Evolutionary conservation across 1,140 invertebrate species (phyloP).

Genomic region (Drosophila subpulchrella): DNA sequence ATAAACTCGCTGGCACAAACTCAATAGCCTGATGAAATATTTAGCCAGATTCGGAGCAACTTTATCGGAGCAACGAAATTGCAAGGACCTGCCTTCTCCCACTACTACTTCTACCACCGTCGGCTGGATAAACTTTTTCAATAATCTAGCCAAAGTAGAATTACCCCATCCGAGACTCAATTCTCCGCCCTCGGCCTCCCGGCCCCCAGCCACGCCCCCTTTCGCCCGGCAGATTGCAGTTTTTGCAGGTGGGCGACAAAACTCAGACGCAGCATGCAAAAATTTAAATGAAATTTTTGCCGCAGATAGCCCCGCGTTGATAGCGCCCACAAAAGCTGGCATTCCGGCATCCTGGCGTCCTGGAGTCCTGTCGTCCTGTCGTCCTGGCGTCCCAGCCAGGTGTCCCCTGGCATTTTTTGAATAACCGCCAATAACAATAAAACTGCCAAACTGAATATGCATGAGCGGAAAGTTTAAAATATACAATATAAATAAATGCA

Average conservation of each 20-base stretch:
- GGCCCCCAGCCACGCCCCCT: not conserved
- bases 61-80: constrained; percentile 66
- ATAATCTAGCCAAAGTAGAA: constrained; percentile 71
- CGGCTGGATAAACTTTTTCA: constrained; percentile 70
- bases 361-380: constrained; percentile 3
- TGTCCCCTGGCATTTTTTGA: constrained; percentile 59
- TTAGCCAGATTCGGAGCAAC: constrained; percentile 67
- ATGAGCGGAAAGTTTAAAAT: constrained; percentile 75
- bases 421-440: constrained; percentile 78
- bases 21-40: constrained; percentile 76
- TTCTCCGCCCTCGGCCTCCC: constrained; percentile 34
- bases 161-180: constrained; percentile 50
- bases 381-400: constrained; percentile 35
- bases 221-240: constrained; percentile 37
- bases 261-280: constrained; percentile 60
- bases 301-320: constrained; percentile 53
- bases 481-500: constrained; percentile 79
- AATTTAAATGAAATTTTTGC: constrained; percentile 77
- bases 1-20: constrained; percentile 71
- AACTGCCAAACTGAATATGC: constrained; percentile 77
- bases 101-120: constrained; percentile 1
- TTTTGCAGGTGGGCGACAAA: constrained; percentile 57
- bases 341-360: constrained; percentile 6
- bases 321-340: constrained; percentile 46
- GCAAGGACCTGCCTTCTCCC: constrained; percentile 27